Percentiles rank a stretch among this genome's conserved stretches.
Evolutionary conservation across 2,888 invertebrate genomes (phyloP).

Genomic region (Autographa gamma): DNA sequence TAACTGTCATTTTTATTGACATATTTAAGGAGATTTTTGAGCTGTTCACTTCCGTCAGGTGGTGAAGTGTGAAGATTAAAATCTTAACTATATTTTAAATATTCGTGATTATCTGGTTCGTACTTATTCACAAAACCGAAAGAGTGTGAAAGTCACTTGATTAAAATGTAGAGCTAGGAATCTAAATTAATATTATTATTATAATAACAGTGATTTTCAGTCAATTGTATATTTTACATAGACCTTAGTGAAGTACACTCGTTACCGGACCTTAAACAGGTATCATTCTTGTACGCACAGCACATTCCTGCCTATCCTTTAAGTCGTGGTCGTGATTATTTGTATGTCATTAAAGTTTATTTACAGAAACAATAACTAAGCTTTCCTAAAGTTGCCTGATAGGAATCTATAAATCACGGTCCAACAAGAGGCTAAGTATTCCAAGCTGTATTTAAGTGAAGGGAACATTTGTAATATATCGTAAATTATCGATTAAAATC

Average conservation of each 20-base stretch:
- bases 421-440: constrained; percentile 46
- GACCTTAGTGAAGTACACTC: background rate
- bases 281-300: background rate
- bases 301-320: constrained; percentile 7
- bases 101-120: too few species aligned
- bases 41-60: too few species aligned
- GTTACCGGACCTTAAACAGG: background rate
- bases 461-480: constrained; percentile 68
- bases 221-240: background rate
- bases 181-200: too few species aligned
- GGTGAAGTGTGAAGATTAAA: too few species aligned
- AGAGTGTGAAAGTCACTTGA: too few species aligned
- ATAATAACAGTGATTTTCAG: background rate
- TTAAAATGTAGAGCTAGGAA: too few species aligned
- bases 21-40: too few species aligned
- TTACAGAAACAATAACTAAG: constrained; percentile 49
- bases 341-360: constrained; percentile 24
- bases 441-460: constrained; percentile 60
- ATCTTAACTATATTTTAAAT: too few species aligned
- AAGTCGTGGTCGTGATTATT: constrained; percentile 24
- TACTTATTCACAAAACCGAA: too few species aligned
- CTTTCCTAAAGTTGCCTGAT: constrained; percentile 35
- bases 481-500: constrained; percentile 74
- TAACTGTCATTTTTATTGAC: background rate
- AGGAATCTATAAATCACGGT: constrained; percentile 51